Evolutionary conservation across 2,888 invertebrate species (phyloP).

Genomic region (Itoplectis maculator): DNA sequence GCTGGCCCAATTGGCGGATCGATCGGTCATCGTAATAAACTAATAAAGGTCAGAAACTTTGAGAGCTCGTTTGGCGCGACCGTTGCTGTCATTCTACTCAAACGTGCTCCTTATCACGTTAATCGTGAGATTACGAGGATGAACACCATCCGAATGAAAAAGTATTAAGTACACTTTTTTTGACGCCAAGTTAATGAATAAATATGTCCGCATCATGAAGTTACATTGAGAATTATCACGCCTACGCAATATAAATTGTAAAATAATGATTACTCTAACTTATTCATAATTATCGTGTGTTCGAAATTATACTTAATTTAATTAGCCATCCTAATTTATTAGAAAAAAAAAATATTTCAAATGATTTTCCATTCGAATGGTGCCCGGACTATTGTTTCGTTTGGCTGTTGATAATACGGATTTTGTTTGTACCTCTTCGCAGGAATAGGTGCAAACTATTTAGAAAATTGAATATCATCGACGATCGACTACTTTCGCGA

Average conservation of each 20-base stretch:
- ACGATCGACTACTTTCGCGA: slow-evolving; percentile 9
- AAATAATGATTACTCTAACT: neutral
- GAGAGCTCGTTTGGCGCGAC: neutral
- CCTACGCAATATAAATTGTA: neutral
- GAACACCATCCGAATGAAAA: neutral
- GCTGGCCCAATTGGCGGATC: slow-evolving; percentile 77
- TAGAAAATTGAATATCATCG: slow-evolving; percentile 33
- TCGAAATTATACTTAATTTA: no score
- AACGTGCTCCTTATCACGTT: neutral
- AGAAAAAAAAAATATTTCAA: neutral
- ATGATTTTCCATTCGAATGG: slow-evolving; percentile 6
- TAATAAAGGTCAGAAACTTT: slow-evolving; percentile 30
- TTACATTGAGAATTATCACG: neutral
- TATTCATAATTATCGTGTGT: neutral
- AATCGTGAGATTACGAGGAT: neutral
- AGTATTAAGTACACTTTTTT: neutral
- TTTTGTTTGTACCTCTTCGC: slow-evolving; percentile 12
- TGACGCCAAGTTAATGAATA: neutral
- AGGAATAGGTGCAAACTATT: neutral
- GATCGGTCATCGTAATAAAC: slow-evolving; percentile 56
- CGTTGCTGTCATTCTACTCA: slow-evolving; percentile 10
- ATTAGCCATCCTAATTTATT: neutral
- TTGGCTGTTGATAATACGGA: neutral
- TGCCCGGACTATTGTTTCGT: neutral
- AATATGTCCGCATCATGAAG: neutral